phyloP scores from a whole-genome alignment of 2,113 vertebrate genomes.

The Pontoporia blainvillei region DNA sequence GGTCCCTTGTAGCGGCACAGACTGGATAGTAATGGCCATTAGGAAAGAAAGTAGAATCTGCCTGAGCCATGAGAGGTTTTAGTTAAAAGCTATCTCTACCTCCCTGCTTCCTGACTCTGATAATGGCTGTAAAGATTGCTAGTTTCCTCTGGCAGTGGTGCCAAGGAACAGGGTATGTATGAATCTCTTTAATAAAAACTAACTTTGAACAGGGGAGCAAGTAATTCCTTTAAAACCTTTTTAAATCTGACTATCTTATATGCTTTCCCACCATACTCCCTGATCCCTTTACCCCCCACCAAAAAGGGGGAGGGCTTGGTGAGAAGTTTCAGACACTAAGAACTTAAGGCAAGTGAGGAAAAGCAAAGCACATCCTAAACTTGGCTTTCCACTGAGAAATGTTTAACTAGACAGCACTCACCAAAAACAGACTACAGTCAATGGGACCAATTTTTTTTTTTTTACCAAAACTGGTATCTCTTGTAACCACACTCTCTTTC shows the following conservation, averaged over 20 bases:
- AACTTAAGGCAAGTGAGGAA: not conserved
- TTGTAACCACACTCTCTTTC: not conserved
- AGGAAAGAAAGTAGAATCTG: not conserved
- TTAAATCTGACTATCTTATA: not conserved
- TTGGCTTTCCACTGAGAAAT: constrained; percentile 1
- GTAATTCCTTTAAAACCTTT: not conserved
- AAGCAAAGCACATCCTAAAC: not conserved
- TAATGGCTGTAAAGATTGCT: not conserved
- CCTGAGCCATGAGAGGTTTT: not conserved
- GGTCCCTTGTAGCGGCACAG: not conserved
- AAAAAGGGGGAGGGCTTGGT: not conserved
- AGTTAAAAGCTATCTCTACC: not conserved
- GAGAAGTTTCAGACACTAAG: not conserved
- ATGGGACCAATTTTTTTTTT: not conserved
- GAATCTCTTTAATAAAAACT: constrained; percentile 57
- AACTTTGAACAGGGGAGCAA: constrained; percentile 12
- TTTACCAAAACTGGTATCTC: not conserved
- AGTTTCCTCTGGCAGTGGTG: not conserved
- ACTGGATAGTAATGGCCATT: not conserved
- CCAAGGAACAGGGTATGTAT: not conserved
- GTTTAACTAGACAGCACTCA: constrained; percentile 16
- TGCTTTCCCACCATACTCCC: not conserved
- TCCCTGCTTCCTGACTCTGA: not conserved
- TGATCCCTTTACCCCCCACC: not conserved
- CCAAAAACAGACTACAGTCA: not conserved